These are phyloP conservation scores for Palythoa heliodiscus DNA, from an alignment of 92 coral and sea anemone species.

Conservation along the genomic window DNA sequence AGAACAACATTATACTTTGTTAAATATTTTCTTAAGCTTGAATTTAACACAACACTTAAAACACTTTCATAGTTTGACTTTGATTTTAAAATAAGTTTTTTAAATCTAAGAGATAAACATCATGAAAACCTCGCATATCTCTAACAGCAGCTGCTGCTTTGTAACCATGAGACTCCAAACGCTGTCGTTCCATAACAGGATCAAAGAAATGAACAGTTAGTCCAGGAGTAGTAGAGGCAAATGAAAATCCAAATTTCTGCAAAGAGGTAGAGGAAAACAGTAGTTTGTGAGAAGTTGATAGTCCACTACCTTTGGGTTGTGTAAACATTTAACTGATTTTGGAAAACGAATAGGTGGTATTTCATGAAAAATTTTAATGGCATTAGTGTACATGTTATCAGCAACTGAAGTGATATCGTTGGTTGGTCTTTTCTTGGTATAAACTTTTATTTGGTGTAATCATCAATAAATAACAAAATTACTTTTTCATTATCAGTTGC, in stretches of 20 bases:
- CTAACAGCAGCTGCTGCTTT: neutral
- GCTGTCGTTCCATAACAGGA: conserved; percentile 11
- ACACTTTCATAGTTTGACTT: neutral
- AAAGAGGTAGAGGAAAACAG: neutral
- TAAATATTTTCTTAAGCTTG: neutral
- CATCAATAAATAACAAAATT: conserved; percentile 50
- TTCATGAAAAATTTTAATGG: conserved; percentile 44
- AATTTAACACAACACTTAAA: neutral
- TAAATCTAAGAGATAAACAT: neutral
- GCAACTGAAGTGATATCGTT: conserved; percentile 40
- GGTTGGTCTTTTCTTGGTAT: conserved; percentile 53
- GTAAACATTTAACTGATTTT: neutral
- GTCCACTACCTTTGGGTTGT: neutral
- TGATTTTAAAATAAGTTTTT: neutral
- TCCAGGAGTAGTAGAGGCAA: conserved; percentile 16
- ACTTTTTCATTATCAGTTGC: conserved; percentile 39
- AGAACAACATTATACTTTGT: neutral
- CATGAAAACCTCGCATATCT: neutral
- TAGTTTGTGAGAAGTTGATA: neutral
- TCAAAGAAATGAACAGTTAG: conserved; percentile 12
- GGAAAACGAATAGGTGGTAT: conserved; percentile 49
- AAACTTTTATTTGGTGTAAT: conserved; percentile 54
- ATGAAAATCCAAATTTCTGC: neutral
- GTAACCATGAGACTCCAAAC: conserved; percentile 1
- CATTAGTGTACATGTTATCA: conserved; percentile 54